A percentile compares a stretch with the other conserved stretches of the same genome.
Conservation (phyloP, 2,797 vertebrate genomes). For the Thunnus albacares region DNA sequence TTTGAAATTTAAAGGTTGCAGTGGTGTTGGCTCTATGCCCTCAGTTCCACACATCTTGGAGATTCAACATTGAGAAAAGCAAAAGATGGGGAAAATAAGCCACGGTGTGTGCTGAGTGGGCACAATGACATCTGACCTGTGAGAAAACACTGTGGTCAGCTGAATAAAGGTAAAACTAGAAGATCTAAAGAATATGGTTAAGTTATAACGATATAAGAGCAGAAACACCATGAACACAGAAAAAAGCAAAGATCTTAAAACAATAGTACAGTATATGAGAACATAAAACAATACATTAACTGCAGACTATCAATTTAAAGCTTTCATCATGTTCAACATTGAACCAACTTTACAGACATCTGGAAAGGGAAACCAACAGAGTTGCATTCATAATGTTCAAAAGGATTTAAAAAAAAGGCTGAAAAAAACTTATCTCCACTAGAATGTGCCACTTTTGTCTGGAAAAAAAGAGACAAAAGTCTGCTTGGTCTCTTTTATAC, state of each 20-base stretch:
- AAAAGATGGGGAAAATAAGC: background rate
- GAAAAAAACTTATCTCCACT: background rate
- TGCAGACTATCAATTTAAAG: background rate
- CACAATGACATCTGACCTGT: background rate
- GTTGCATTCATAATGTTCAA: background rate
- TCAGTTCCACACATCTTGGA: background rate
- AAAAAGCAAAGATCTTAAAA: background rate
- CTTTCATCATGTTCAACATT: background rate
- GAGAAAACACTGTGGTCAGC: background rate
- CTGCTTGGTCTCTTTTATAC: slow-evolving; percentile 45
- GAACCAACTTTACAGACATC: background rate
- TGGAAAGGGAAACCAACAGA: background rate
- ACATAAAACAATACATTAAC: background rate
- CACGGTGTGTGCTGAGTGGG: background rate
- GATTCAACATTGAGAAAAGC: background rate
- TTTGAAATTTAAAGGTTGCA: slow-evolving; percentile 5
- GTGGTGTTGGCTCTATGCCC: background rate
- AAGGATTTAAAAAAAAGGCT: background rate
- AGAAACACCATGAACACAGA: background rate
- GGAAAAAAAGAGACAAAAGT: background rate
- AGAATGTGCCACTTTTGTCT: background rate
- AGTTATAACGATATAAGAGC: background rate
- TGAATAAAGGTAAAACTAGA: background rate
- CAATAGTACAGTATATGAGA: background rate
- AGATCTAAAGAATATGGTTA: background rate